Percentiles rank a stretch among this genome's conserved stretches.
Evolutionary conservation across 2,113 vertebrate genomes (phyloP).

Genomic region (Ceyx margarethae): DNA sequence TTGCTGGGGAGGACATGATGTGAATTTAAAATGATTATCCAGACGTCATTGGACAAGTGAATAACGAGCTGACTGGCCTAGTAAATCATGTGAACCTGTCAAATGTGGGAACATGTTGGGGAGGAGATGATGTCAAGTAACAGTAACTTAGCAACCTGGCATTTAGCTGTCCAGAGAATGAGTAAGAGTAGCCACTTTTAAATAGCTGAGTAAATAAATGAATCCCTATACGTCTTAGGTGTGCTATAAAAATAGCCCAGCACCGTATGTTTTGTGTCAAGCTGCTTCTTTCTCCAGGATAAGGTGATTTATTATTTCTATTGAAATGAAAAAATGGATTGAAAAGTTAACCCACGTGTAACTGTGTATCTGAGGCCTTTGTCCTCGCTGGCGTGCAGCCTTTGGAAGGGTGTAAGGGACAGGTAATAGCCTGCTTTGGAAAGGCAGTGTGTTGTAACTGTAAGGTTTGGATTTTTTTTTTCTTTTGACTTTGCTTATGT

Average conservation of each 20-base stretch:
- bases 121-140: constrained; percentile 86
- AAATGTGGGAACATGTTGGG: constrained; percentile 75
- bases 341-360: constrained; percentile 67
- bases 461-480: neutral
- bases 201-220: constrained; percentile 76
- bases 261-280: constrained; percentile 67
- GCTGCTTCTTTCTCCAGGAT: constrained; percentile 61
- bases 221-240: constrained; percentile 67
- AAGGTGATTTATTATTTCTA: constrained; percentile 73
- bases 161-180: constrained; percentile 76
- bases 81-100: constrained; percentile 83
- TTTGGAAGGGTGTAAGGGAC: neutral
- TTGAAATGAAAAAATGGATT: constrained; percentile 68
- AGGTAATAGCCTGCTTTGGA: constrained; percentile 14
- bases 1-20: constrained; percentile 68
- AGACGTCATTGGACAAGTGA: constrained; percentile 76
- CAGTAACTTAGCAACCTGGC: constrained; percentile 82
- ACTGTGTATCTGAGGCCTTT: constrained; percentile 61
- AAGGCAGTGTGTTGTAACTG: neutral
- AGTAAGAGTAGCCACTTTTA: constrained; percentile 72
- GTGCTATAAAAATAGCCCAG: constrained; percentile 70
- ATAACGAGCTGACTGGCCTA: constrained; percentile 75
- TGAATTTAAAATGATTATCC: constrained; percentile 80
- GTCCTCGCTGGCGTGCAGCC: neutral
- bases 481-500: neutral